Conservation (phyloP, 2,797 vertebrate species). For the Manis crassicaudata region DNA sequence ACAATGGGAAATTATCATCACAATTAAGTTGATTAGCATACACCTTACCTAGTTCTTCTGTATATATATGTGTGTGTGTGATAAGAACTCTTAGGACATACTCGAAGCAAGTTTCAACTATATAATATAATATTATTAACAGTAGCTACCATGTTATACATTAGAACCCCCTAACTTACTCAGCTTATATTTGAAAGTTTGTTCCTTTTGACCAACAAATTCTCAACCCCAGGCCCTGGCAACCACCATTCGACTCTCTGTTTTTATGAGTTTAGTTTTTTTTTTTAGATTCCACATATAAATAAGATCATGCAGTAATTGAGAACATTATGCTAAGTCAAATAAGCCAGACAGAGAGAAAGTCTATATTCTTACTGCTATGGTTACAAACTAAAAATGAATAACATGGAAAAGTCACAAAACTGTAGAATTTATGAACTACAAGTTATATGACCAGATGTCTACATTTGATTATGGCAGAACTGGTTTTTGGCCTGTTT, state of each 20-base stretch:
- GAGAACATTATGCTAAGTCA: background rate
- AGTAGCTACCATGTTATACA: background rate
- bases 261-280: background rate
- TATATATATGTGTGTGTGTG: background rate
- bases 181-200: background rate
- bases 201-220: background rate
- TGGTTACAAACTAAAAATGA: background rate
- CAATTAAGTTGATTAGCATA: background rate
- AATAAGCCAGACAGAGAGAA: background rate
- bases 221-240: background rate
- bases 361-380: background rate
- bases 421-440: background rate
- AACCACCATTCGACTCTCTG: background rate
- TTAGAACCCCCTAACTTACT: background rate
- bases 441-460: background rate
- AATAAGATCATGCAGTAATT: background rate
- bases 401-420: background rate
- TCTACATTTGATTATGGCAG: background rate
- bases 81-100: background rate
- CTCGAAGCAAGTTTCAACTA: background rate
- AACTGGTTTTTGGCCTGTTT: background rate
- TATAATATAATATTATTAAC: background rate
- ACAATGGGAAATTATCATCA: background rate
- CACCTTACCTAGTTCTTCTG: background rate
- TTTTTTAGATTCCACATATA: background rate